These are phyloP conservation scores for Hucho hucho DNA, from an alignment of 2,113 vertebrate genomes.

Conservation along the genomic window DNA sequence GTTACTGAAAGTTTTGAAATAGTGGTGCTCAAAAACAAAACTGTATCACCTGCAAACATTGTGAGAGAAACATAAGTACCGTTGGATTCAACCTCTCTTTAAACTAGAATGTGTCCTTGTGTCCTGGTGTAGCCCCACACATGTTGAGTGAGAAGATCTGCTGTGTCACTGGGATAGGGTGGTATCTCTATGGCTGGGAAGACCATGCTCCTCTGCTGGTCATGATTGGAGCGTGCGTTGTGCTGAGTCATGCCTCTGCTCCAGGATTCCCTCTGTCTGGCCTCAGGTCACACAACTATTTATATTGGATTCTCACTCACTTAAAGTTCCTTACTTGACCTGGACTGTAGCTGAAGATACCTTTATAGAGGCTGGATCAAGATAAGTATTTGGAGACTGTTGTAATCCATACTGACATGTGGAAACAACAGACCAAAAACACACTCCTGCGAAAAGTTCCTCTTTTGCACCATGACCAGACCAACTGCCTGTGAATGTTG, in stretches of 20 bases:
- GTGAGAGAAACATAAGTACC: no score
- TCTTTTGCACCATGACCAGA: constrained; percentile 64
- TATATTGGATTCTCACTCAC: no score
- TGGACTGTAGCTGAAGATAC: neutral
- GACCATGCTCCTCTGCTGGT: constrained; percentile 34
- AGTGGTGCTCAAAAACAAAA: no score
- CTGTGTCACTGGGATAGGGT: constrained; percentile 51
- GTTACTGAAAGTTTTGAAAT: no score
- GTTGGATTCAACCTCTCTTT: neutral
- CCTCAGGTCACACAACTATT: constrained; percentile 27
- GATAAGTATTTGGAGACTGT: constrained; percentile 51
- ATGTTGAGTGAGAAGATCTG: constrained; percentile 24
- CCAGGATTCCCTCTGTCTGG: constrained; percentile 51
- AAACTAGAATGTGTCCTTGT: constrained; percentile 7
- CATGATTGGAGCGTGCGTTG: constrained; percentile 39
- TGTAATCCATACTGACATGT: constrained; percentile 56
- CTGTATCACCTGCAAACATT: no score
- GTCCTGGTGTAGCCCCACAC: constrained; percentile 1
- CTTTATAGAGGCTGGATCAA: constrained; percentile 17
- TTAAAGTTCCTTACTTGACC: no score
- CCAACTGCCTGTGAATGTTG: constrained; percentile 71
- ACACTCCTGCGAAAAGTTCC: constrained; percentile 61
- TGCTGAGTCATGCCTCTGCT: constrained; percentile 50
- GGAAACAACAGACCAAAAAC: constrained; percentile 49
- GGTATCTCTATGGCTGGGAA: constrained; percentile 47